Base-by-base conservation (phyloP, 2,888 invertebrate species). In the Eurytoma adleriae region DNA sequence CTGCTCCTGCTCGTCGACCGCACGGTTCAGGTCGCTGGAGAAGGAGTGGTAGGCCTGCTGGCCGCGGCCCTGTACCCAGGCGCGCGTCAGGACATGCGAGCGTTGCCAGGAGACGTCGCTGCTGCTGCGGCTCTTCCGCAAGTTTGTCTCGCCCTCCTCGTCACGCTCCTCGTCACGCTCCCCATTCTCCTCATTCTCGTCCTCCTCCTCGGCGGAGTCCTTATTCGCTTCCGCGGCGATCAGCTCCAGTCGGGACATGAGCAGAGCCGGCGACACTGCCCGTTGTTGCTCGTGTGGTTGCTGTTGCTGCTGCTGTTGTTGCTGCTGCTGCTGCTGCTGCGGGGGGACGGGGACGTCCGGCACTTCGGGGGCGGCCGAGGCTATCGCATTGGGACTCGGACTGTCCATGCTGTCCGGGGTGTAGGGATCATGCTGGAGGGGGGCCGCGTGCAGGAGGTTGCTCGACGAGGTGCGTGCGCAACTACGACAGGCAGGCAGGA, bases 321-420 rank as follows among this genome's bases (percentile, higher is more conserved):
- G 16, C n/a, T 40, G 18, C n/a, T 62, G 20, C 12, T 12, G 16
- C 7, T 40, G 5, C 2, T 13, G 12, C 18, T 30, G 56, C 56
- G 10, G 10, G 79, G 14, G n/a, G 69, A 5, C 27, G 12, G 27
- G 7, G 20, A 48, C 10, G 12, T 68, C 59, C 14, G 27, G 48
- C 14, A 52, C 13, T 2, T 52, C 52, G 56, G 62, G 10, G 13
- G 85, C 84, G 27, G 70, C 83, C 7, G 87, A 87, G 50, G 85
- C 48, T 24, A 69, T 67, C 48, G 78, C 71, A 77, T 89, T 90
- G 69, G 96, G 96, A 64, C 95, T 95, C 85, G 94, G 95, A 27
- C 96, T 95, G 86, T 96, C 96, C 83, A 94, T 92, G 89, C 95
- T 96, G 86, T 96, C 96, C n/a, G 96, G 96, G 0, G 96, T 96